Percentiles rank a stretch among this genome's conserved stretches.
These are phyloP conservation scores for Penaeus japonicus DNA, from an alignment of 1,140 invertebrate genomes.

Conservation along the genomic window DNA sequence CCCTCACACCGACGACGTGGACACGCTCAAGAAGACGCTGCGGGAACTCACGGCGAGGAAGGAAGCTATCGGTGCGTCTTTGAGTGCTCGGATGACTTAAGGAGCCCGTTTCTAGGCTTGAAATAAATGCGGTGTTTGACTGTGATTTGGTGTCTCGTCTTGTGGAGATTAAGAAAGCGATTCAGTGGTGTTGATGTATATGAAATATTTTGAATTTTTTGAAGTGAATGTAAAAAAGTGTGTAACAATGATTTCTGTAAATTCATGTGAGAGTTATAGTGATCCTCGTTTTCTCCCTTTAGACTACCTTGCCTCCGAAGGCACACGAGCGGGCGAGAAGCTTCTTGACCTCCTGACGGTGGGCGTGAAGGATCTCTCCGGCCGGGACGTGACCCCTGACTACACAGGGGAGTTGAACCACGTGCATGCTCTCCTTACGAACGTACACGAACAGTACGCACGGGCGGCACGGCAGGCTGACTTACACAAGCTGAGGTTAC, in stretches of 20 bases:
- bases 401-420: slow-evolving; percentile 66
- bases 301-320: slow-evolving; percentile 74
- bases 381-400: slow-evolving; percentile 76
- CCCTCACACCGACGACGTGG: slow-evolving; percentile 49
- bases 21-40: slow-evolving; percentile 51
- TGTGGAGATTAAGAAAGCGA: no score
- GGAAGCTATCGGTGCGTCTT: slow-evolving; percentile 52
- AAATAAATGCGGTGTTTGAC: no score
- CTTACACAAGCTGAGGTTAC: slow-evolving; percentile 76
- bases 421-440: slow-evolving; percentile 52
- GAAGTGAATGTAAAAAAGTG: neutral
- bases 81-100: neutral
- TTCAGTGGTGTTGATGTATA: no score
- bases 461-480: slow-evolving; percentile 62
- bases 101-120: no score
- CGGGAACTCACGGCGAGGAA: slow-evolving; percentile 57
- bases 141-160: no score
- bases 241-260: neutral
- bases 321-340: slow-evolving; percentile 80
- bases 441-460: slow-evolving; percentile 50
- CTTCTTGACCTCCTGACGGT: slow-evolving; percentile 80
- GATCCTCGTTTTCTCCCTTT: slow-evolving; percentile 58
- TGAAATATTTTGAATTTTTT: no score
- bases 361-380: slow-evolving; percentile 80
- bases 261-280: neutral